Evolutionary conservation across 2,113 vertebrate species (phyloP), one percentile per base, ranked within the genome.

Genomic region (Grammomys dolichurus): DNA sequence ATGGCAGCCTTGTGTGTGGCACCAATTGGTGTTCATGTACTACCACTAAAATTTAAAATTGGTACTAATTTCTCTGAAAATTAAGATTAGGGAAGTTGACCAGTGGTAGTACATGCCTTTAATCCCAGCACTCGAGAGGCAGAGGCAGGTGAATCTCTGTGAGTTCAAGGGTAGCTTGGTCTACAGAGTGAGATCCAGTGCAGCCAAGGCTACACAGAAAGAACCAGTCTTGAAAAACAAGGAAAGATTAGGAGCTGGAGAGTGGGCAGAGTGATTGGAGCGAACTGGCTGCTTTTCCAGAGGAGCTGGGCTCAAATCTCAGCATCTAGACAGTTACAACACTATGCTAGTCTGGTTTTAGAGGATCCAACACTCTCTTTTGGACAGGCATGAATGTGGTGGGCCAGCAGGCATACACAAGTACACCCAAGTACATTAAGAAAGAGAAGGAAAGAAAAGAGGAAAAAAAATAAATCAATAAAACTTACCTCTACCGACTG

Each of bases 401-500:
- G 70, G 67, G 9, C n/a, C 24, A 9, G n/a, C n/a, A 43, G 19
- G n/a, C 19, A 73, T 2, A 75, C 20, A 43, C 20, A 22, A 43
- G 11, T 22, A 73, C 70, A 9, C 19, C 19, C 72, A 73, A 22
- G 20, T 24, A 43, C n/a, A 24, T 72, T 72, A 70, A 36, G 31
- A 65, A 28, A 26, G 6, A 17, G 16, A 19, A 72, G 58, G 58
- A 60, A 28, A 10, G 63, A 36, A 16, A 70, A 19, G 16, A 19
- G 36, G 3, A 72, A 67, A 20, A 31, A 31, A 40, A 72, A 40
- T 20, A 20, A 20, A 17, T n/a, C 40, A 56, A 46, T 43, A 90
- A 85, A 81, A 98, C 99, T 99, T 94, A 99, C 99, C 99, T 99
- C 99, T n/a, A 97, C 65, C 16, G 98, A 97, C 93, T 98, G 98